Percentiles rank a stretch among this genome's conserved stretches.
Evolutionary conservation across 2,888 invertebrate species (phyloP).

Genomic region (Rhamphomyia laevipes): DNA sequence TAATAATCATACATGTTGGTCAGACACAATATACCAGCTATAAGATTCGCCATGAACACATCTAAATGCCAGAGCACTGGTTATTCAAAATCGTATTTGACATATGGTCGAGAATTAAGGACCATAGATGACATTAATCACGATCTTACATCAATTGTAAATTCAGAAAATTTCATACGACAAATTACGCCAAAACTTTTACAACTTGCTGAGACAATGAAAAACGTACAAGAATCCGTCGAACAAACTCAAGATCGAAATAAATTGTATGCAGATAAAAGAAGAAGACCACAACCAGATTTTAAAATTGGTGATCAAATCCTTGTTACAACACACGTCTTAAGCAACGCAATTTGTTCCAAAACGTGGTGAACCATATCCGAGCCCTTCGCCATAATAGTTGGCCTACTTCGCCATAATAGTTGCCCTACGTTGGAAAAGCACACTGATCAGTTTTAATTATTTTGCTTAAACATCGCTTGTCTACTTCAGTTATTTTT

Average conservation of each 20-base stretch:
- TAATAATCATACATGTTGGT: slow-evolving; percentile 6
- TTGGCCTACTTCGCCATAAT: too few relatives aligned
- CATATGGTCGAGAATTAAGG: slow-evolving; percentile 25
- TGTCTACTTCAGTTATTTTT: too few relatives aligned
- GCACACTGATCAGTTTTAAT: too few relatives aligned
- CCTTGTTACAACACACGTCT: background rate
- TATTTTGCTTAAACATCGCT: too few relatives aligned
- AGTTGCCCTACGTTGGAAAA: too few relatives aligned
- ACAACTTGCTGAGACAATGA: background rate
- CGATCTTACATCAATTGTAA: slow-evolving; percentile 17
- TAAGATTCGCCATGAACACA: slow-evolving; percentile 30
- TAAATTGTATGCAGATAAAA: background rate
- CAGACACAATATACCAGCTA: slow-evolving; percentile 18
- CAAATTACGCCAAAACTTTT: background rate
- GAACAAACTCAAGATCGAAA: slow-evolving; percentile 2
- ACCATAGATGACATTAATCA: slow-evolving; percentile 20
- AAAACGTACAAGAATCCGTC: background rate
- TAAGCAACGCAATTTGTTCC: background rate
- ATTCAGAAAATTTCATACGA: slow-evolving; percentile 2
- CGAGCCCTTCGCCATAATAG: too few relatives aligned
- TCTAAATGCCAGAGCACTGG: slow-evolving; percentile 20
- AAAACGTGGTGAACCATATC: background rate
- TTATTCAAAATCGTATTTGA: slow-evolving; percentile 23
- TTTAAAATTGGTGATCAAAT: background rate
- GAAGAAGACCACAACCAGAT: background rate